Conservation (phyloP, 2,113 vertebrate species). For the Rhinichthys klamathensis region DNA sequence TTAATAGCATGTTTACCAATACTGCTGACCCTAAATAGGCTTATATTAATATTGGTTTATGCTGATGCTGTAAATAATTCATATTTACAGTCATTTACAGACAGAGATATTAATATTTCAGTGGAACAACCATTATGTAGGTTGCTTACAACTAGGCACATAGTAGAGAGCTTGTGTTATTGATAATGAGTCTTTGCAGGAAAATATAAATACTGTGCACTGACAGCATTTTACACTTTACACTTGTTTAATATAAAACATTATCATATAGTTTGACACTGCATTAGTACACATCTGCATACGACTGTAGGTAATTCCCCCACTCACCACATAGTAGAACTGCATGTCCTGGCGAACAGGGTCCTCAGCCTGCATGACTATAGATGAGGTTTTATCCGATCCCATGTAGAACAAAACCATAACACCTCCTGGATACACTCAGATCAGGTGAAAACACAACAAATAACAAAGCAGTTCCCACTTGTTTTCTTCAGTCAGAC, state of each 20-base stretch:
- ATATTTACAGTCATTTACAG: background rate
- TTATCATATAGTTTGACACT: background rate
- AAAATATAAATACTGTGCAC: background rate
- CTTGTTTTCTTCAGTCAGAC: constrained; percentile 19
- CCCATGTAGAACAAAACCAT: constrained; percentile 62
- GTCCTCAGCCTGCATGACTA: constrained; percentile 62
- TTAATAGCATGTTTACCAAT: background rate
- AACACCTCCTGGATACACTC: constrained; percentile 2
- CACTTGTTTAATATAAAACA: no score
- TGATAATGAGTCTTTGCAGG: no score
- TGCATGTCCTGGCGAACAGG: constrained; percentile 68
- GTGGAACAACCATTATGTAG: background rate
- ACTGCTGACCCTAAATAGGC: background rate
- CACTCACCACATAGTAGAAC: constrained; percentile 76
- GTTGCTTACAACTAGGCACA: background rate
- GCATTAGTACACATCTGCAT: background rate
- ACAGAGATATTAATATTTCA: background rate
- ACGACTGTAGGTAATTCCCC: background rate
- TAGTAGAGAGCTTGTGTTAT: background rate
- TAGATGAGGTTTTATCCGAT: constrained; percentile 62
- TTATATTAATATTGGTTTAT: background rate
- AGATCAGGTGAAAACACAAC: constrained; percentile 4
- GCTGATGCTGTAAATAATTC: background rate
- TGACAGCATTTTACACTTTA: no score
- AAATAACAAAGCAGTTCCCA: background rate